phyloP scores from a whole-genome alignment of 2,113 vertebrate species.

The Oxygymnocypris stewartii region DNA sequence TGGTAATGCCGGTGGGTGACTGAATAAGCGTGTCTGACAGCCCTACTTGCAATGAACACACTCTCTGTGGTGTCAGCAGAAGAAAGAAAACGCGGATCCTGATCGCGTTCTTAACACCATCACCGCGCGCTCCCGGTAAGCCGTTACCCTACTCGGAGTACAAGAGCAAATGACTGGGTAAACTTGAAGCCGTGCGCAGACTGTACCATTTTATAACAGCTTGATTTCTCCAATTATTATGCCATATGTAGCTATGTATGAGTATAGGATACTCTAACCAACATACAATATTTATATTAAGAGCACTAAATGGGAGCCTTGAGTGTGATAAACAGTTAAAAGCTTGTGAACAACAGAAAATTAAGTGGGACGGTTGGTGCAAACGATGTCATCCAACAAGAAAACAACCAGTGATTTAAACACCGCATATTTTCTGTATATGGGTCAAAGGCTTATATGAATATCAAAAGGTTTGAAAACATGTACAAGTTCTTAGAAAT shows the following conservation, averaged over 20 bases:
- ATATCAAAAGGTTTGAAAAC: not conserved
- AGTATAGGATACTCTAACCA: not conserved
- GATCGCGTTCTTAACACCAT: conserved; percentile 38
- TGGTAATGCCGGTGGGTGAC: conserved; percentile 43
- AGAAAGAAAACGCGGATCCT: conserved; percentile 22
- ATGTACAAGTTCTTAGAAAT: not conserved
- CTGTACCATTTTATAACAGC: conserved; percentile 43
- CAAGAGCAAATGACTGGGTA: conserved; percentile 7
- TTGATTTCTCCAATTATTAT: not conserved
- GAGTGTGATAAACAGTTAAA: not conserved
- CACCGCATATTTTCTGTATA: not conserved
- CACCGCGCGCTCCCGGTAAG: conserved; percentile 23
- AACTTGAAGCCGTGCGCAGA: conserved; percentile 38
- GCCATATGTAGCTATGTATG: not conserved
- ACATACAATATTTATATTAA: not conserved
- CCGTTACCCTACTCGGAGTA: not conserved
- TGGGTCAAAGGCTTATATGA: not conserved
- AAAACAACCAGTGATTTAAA: not conserved
- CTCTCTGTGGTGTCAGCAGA: not conserved
- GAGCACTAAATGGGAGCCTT: not conserved
- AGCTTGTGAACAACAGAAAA: not conserved
- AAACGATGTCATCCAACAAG: not conserved
- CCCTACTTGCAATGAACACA: conserved; percentile 50
- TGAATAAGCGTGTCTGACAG: conserved; percentile 44
- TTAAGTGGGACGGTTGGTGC: not conserved